Evolutionary conservation across 2,888 invertebrate genomes (phyloP).

Genomic region (Diplazon laetatorius): DNA sequence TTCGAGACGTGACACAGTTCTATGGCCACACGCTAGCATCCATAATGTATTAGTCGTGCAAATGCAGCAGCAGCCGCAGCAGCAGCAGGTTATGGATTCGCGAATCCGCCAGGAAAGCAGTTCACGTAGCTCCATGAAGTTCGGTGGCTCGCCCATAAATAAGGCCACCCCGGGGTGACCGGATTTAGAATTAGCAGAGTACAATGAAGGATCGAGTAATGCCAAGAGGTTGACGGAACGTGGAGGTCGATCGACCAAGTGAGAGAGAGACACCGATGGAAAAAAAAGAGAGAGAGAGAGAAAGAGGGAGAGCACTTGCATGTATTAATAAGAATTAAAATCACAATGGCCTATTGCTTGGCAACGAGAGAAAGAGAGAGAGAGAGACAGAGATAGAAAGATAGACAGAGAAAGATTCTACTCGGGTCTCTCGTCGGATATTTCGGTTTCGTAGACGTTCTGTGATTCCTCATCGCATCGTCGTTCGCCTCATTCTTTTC

Average conservation of each 20-base stretch:
- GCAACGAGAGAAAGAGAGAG: background rate
- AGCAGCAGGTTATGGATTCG: slow-evolving; percentile 25
- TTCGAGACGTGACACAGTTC: slow-evolving; percentile 1
- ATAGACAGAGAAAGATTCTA: too few relatives aligned
- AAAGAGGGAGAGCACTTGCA: slow-evolving; percentile 45
- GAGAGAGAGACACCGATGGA: background rate
- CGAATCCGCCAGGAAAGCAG: background rate
- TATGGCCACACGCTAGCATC: too few relatives aligned
- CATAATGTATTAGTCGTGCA: background rate
- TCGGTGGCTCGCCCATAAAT: slow-evolving; percentile 49
- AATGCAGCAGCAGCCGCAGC: slow-evolving; percentile 8
- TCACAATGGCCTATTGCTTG: slow-evolving; percentile 56
- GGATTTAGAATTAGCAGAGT: slow-evolving; percentile 64
- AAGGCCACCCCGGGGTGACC: slow-evolving; percentile 57
- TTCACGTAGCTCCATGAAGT: background rate
- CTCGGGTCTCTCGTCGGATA: slow-evolving; percentile 31
- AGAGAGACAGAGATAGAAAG: too few relatives aligned
- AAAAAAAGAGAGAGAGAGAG: slow-evolving; percentile 16
- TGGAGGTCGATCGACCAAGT: slow-evolving; percentile 5
- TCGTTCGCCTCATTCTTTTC: slow-evolving; percentile 43
- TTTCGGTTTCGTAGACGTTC: slow-evolving; percentile 40
- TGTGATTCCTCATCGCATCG: slow-evolving; percentile 46
- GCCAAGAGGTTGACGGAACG: slow-evolving; percentile 37
- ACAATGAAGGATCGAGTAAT: slow-evolving; percentile 59
- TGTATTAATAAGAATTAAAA: slow-evolving; percentile 67